phyloP scores from a whole-genome alignment of 2,113 vertebrate genomes.

The Chamaea fasciata region DNA sequence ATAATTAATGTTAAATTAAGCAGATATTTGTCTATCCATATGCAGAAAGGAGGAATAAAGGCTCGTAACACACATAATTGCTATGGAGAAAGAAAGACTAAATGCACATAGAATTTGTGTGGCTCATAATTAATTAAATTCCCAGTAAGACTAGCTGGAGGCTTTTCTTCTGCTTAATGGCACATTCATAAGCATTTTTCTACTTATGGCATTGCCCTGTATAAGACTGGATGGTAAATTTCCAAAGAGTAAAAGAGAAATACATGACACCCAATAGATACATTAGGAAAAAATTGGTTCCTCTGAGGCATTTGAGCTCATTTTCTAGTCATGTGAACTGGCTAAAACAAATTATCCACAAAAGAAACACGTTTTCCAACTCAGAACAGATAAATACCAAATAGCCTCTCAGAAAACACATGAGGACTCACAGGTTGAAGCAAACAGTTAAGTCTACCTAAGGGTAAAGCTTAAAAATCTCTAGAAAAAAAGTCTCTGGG shows the following conservation, averaged over 20 bases:
- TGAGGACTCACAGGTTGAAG: neutral
- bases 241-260: neutral
- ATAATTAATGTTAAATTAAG: neutral
- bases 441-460: neutral
- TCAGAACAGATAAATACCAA: neutral
- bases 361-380: neutral
- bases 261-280: neutral
- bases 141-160: slow-evolving; percentile 22
- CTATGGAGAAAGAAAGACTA: neutral
- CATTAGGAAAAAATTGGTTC: neutral
- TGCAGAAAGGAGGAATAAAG: neutral
- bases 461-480: neutral
- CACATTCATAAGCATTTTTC: neutral
- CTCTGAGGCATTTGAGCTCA: slow-evolving; percentile 9
- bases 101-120: neutral
- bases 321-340: neutral
- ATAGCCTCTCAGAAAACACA: neutral
- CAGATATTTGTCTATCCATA: neutral
- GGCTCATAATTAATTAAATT: slow-evolving; percentile 37
- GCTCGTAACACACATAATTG: neutral
- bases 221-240: neutral
- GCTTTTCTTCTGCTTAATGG: slow-evolving; percentile 30
- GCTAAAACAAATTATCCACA: neutral
- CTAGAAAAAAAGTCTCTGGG: neutral
- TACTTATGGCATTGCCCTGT: neutral